Evolutionary conservation across 2,888 invertebrate species (phyloP), one percentile per base, ranked within the genome.

Genomic region (Drosophila nr. medialis): DNA sequence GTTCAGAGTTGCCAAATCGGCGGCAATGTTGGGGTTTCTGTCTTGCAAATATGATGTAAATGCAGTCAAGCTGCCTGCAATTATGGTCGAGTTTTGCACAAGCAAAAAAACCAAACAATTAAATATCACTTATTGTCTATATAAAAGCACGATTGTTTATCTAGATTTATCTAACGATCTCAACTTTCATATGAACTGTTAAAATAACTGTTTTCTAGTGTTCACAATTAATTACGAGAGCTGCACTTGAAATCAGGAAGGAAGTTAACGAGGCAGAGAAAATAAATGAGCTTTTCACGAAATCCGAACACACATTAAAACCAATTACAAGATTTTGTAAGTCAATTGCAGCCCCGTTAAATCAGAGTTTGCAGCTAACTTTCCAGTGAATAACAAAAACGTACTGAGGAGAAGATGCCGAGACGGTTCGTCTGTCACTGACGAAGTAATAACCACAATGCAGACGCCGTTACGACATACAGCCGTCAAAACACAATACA

Each of bases 391-490:
- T 45, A 62, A 42, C 40, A 36, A 61, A 24, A 49, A 59, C 40
- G 48, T 24, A 72, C 56, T 67, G 73, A 59, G 18, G 18, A 21
- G 32, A 36, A 18, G 27, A 45, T 36, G 38, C 36, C 40, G 38
- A 58, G 49, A 63, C 53, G 61, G 8, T 45, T 38, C 42, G 42
- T 55, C 42, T 36, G 38, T 48, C 53, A 53, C 67, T 66, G 30
- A 24, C 59, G 21, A 32, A 49, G 60, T 69, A 63, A 63, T 69
- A 69, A 69, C 69, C 63, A 42, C 86, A 83, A 73, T 77, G 75
- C 70, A 72, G 78, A 73, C 70, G 86, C 56, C 38, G 68, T 82
- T 86, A 82, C 71, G 81, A 86, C 64, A 82, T 64, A 64, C 24
- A 24, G 65, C 27, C 58, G 64, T 65, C 64, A 50, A 72, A 83